A percentile compares a stretch with the other conserved stretches of the same genome.
Evolutionary conservation across 2,113 vertebrate genomes (phyloP).

Genomic region (Tupaia tana): DNA sequence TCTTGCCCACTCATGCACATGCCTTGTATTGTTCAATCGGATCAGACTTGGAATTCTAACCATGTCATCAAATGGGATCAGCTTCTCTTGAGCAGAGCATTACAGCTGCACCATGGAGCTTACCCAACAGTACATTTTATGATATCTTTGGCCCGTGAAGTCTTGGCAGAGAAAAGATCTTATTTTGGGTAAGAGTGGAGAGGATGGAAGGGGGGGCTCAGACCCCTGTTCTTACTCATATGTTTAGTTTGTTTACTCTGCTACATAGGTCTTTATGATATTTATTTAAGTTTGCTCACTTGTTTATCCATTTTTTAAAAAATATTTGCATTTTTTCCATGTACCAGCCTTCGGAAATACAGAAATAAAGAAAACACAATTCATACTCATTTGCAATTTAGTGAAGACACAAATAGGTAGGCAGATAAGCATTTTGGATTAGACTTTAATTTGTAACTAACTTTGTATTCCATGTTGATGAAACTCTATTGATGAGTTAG

Average conservation of each 20-base stretch:
- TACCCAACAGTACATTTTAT: not conserved
- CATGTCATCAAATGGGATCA: no score
- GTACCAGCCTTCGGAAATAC: not conserved
- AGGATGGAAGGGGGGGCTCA: not conserved
- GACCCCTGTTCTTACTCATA: not conserved
- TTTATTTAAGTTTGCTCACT: conserved; percentile 37
- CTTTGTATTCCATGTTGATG: conserved; percentile 10
- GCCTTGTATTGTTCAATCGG: no score
- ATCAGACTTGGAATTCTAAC: no score
- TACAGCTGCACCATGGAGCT: no score
- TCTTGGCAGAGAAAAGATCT: not conserved
- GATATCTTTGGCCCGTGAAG: not conserved
- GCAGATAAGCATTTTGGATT: not conserved
- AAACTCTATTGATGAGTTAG: not conserved
- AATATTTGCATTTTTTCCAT: not conserved
- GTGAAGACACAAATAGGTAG: not conserved
- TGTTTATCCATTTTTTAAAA: not conserved
- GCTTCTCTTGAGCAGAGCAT: no score
- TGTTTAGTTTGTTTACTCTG: not conserved
- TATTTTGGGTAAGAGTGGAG: not conserved
- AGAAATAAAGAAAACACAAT: not conserved
- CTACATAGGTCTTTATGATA: not conserved
- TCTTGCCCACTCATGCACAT: no score
- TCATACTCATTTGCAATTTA: not conserved
- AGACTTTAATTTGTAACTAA: not conserved